Base-by-base conservation (phyloP, 1,140 invertebrate species). In the Kradibia gibbosae region DNA sequence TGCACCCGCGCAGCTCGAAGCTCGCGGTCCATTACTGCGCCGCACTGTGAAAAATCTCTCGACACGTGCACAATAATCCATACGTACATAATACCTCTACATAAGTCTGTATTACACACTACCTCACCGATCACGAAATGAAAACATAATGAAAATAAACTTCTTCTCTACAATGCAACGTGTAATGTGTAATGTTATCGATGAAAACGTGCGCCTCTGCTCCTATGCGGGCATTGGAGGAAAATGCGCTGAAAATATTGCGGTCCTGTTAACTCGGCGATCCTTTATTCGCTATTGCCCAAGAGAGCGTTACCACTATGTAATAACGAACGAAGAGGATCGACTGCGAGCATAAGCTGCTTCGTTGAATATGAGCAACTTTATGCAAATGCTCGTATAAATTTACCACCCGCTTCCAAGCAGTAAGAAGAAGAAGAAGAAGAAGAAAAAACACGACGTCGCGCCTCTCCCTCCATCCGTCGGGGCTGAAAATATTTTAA, bases 81-180 rank as follows among this genome's bases (percentile, higher is more conserved):
- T 50, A 79, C 34, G 45, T 72, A 60, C 42, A 62, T 62, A 67
- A 72, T 71, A 71, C 25, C 17, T 76, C 48, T 81, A 36, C 42
- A 45, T 48, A 78, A 78, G 67, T 78, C 57, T 78, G 71, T 82
- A 82, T 81, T 70, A 78, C 53, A 82, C 31, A 78, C 65, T 76
- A 81, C 73, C 80, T 81, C 73, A 81, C 62, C 67, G 76, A 82
- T 79, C 60, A 78, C 55, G 76, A 82, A 73, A 79, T 75, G 34
- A 79, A 28, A 78, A 74, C 39, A 70, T 15, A 78, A 82, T 82
- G 78, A 82, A 81, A 71, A 81, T 25, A 11, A 71, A 55, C 42
- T 76, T 77, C 60, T 81, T 74, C 65, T 81, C 65, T 71, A 76
- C 25, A 81, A 81, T 81, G 60, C 57, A 57, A 67, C 65, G 78